Percentiles rank a stretch among this genome's conserved stretches.
phyloP scores from a whole-genome alignment of 30 jellyfish, hydroid and myxozoan genomes.

The Aurelia coerulea region DNA sequence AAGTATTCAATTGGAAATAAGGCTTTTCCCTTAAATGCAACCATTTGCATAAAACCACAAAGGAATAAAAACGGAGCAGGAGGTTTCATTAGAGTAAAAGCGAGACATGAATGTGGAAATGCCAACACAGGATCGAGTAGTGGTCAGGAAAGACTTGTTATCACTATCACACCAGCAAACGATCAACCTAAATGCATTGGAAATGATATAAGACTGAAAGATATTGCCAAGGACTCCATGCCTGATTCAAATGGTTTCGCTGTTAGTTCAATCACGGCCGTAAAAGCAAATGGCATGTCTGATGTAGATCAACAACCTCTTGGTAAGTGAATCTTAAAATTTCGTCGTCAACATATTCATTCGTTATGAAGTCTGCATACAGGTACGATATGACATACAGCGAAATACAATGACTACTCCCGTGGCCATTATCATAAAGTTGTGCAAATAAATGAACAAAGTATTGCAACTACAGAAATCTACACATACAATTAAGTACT shows the following conservation, averaged over 20 bases:
- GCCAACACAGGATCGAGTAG: neutral
- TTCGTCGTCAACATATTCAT: too few species aligned
- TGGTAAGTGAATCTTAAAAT: too few species aligned
- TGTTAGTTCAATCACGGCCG: neutral
- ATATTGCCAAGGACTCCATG: neutral
- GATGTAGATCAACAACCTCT: too few species aligned
- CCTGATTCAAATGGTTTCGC: neutral
- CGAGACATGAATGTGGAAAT: neutral
- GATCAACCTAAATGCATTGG: neutral
- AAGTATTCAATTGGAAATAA: neutral
- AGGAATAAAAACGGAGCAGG: neutral
- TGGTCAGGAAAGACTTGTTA: neutral
- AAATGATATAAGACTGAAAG: neutral
- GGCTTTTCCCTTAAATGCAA: neutral
- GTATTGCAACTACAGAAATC: too few species aligned
- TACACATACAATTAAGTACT: too few species aligned
- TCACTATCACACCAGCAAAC: neutral
- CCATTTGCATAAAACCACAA: constrained; percentile 2
- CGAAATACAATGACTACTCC: too few species aligned
- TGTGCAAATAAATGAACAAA: too few species aligned
- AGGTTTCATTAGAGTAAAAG: neutral
- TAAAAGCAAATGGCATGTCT: neutral
- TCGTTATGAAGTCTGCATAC: too few species aligned
- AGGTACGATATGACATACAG: too few species aligned
- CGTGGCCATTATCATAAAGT: too few species aligned